These are phyloP conservation scores for Lamellibrachia columna DNA, from an alignment of 2,888 invertebrate species.

Conservation along the genomic window DNA sequence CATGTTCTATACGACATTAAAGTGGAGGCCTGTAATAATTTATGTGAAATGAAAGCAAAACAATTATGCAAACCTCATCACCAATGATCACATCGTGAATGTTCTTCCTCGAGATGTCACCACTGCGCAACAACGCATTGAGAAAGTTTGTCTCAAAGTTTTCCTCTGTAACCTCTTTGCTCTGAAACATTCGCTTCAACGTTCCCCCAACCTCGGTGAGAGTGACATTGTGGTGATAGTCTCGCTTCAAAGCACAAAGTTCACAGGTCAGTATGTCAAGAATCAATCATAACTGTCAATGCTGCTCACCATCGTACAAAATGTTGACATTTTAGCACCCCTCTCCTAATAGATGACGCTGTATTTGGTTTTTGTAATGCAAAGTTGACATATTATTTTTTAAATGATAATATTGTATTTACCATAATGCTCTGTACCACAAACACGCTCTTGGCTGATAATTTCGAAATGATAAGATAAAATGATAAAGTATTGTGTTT, in stretches of 20 bases:
- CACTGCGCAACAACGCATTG: not conserved
- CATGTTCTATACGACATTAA: not conserved
- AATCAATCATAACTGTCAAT: too few relatives aligned
- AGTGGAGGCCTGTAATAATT: not conserved
- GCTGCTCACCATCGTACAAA: too few relatives aligned
- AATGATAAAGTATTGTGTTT: not conserved
- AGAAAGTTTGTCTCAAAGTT: slow-evolving; percentile 46
- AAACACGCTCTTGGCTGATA: not conserved
- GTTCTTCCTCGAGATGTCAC: slow-evolving; percentile 31
- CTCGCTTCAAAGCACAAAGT: not conserved
- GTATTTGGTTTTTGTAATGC: too few relatives aligned
- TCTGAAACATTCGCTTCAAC: slow-evolving; percentile 43
- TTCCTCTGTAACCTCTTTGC: slow-evolving; percentile 39
- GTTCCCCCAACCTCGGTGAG: slow-evolving; percentile 38
- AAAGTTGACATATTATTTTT: not conserved
- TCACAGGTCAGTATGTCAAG: too few relatives aligned
- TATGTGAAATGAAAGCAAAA: not conserved
- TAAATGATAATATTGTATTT: not conserved
- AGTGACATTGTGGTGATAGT: slow-evolving; percentile 41
- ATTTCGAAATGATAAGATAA: not conserved
- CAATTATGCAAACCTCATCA: slow-evolving; percentile 45
- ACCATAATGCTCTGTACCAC: not conserved
- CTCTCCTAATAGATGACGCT: too few relatives aligned
- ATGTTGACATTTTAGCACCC: too few relatives aligned
- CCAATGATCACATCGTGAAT: slow-evolving; percentile 44